Percentiles rank a stretch among this genome's conserved stretches.
Evolutionary conservation across 2,797 vertebrate genomes (phyloP).

Genomic region (Triplophysa bombifrons): DNA sequence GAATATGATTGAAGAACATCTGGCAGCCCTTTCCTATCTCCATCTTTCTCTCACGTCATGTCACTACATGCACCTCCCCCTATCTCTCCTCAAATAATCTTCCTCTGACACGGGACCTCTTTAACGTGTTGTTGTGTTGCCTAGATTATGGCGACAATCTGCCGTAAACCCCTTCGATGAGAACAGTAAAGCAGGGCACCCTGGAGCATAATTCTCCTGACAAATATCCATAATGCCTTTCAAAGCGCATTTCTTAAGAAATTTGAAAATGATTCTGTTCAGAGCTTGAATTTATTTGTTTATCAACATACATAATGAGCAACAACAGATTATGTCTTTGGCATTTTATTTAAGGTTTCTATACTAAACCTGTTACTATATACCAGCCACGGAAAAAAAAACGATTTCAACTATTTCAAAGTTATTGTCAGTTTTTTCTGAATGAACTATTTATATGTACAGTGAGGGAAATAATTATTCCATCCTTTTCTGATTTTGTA

Average conservation of each 20-base stretch:
- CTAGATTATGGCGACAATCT: neutral
- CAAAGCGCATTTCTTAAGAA: neutral
- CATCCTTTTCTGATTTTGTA: too few species aligned
- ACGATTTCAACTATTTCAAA: too few species aligned
- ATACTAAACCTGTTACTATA: too few species aligned
- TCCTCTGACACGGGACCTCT: neutral
- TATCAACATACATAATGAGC: too few species aligned
- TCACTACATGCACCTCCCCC: neutral
- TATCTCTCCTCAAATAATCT: neutral
- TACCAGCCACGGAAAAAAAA: too few species aligned
- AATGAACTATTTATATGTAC: too few species aligned
- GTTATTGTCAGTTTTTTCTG: too few species aligned
- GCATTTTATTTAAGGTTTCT: too few species aligned
- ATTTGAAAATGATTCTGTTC: too few species aligned
- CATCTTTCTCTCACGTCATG: slow-evolving; percentile 37
- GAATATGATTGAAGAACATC: slow-evolving; percentile 62
- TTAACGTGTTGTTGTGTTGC: neutral
- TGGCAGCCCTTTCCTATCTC: slow-evolving; percentile 44
- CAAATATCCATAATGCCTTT: neutral
- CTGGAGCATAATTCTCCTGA: neutral
- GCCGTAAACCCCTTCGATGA: neutral
- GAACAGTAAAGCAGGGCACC: neutral
- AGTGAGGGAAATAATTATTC: too few species aligned
- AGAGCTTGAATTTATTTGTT: too few species aligned
- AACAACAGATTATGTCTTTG: too few species aligned